phyloP scores from a whole-genome alignment of 2,113 vertebrate species.

The Ctenodactylus gundi region DNA sequence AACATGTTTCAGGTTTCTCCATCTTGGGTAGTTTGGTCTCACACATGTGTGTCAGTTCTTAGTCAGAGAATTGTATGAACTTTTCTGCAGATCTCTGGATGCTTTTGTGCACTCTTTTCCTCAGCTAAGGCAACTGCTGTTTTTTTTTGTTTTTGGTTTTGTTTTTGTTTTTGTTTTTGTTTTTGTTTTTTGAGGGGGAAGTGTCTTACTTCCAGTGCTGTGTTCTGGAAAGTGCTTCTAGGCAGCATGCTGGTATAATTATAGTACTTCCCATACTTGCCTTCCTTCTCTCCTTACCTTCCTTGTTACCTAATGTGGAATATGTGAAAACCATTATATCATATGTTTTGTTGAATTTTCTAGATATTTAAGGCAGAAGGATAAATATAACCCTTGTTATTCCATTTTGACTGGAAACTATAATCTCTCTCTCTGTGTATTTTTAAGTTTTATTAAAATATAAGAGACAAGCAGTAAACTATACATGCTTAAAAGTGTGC shows the following conservation, averaged over 20 bases:
- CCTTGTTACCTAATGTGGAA: not conserved
- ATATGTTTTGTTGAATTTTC: not conserved
- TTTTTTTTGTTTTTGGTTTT: no score
- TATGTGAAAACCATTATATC: not conserved
- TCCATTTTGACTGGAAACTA: not conserved
- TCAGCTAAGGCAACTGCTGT: not conserved
- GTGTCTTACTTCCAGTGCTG: not conserved
- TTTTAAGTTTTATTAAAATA: not conserved
- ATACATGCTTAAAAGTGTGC: not conserved
- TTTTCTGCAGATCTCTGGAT: not conserved
- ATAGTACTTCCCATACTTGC: not conserved
- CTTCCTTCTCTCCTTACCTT: not conserved
- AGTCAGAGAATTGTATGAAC: not conserved
- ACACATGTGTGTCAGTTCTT: not conserved
- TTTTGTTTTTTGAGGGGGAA: not conserved
- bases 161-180: no score
- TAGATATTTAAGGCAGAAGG: constrained; percentile 2
- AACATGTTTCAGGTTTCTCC: not conserved
- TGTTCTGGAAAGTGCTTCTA: not conserved
- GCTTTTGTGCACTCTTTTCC: not conserved
- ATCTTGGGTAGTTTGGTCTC: not conserved
- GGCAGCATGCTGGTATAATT: not conserved
- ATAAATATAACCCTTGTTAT: not conserved
- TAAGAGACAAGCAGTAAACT: not conserved
- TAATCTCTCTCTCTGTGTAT: not conserved